Evolutionary conservation across 2,797 vertebrate species (phyloP), one percentile per base, ranked within the genome.

Genomic region (Brachyrhaphis roseni): DNA sequence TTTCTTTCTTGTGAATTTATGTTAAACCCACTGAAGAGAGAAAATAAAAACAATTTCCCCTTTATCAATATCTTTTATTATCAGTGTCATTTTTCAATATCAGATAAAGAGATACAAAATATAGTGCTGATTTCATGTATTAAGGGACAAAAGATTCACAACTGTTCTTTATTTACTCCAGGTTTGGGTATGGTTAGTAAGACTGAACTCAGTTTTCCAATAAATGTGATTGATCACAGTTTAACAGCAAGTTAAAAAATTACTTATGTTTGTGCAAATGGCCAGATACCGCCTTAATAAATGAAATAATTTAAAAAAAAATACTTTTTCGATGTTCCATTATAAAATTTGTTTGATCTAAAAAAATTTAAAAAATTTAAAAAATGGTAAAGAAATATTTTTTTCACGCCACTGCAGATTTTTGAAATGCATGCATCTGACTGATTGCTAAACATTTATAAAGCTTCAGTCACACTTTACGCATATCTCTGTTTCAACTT

Each of bases 391-490:
- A 15, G 28, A 62, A 62, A 62, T 57, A 2, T 47, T 47, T 13
- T 62, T 62, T 62, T 34, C 53, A 57, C 28, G 26, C 26, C n/a
- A 57, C 11, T 57, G 26, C n/a, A 57, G 23, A 51, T 49, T 51
- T 51, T 23, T 51, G 6, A 55, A 55, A 55, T n/a, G 26, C 3
- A 57, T 28, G n/a, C 31, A 8, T 34, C 31, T 18, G 53, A 12
- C 28, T 15, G 16, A 36, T 6, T 16, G 28, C 15, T 62, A 64
- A 34, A 18, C 18, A 39, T 39, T 20, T 73, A 8, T 72, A 78
- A 90, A 89, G 89, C 89, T 46, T 55, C 91, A 87, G 78, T 18
- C 86, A 84, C 84, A 78, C 74, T 75, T 91, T 87, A 93, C 5
- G 16, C 53, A 92, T 92, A 94, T 90, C 41, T 57, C 28, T 8